Evolutionary conservation across 2,113 vertebrate genomes (phyloP).

Genomic region (Campylomormyrus numenius): DNA sequence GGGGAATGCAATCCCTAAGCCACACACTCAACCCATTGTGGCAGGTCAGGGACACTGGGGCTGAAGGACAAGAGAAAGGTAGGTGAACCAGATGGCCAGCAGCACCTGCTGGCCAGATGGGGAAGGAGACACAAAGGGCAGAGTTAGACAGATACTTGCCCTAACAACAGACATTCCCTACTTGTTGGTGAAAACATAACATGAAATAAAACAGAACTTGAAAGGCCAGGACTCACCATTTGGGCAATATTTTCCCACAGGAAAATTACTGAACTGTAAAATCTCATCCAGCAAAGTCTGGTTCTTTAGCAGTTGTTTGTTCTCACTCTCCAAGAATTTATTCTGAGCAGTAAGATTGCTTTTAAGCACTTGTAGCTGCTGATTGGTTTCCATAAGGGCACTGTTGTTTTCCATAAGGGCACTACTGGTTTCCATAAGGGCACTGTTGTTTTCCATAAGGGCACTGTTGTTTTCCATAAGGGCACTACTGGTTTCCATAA

Average conservation of each 20-base stretch:
- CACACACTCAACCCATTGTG: too few species aligned
- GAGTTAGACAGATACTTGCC: too few species aligned
- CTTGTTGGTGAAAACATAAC: background rate
- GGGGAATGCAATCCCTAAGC: too few species aligned
- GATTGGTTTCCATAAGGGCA: background rate
- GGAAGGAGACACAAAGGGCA: too few species aligned
- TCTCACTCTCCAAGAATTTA: background rate
- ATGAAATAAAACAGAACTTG: background rate
- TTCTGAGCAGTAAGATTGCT: slow-evolving; percentile 22
- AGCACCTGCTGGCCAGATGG: too few species aligned
- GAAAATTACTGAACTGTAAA: slow-evolving; percentile 12
- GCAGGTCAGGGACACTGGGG: too few species aligned
- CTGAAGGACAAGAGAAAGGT: too few species aligned
- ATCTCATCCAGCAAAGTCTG: slow-evolving; percentile 15
- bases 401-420: too few species aligned
- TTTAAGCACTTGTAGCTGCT: background rate
- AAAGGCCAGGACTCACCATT: background rate
- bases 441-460: background rate
- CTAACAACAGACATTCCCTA: background rate
- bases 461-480: background rate
- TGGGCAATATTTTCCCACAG: slow-evolving; percentile 12
- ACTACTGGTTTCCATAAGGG: too few species aligned
- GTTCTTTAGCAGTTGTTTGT: slow-evolving; percentile 13
- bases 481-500: too few species aligned
- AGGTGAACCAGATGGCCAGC: too few species aligned